Percentiles rank a stretch among this genome's conserved stretches.
These are phyloP conservation scores for Lytechinus pictus DNA, from an alignment of 35 echinoderm and acorn worm genomes.

Conservation along the genomic window DNA sequence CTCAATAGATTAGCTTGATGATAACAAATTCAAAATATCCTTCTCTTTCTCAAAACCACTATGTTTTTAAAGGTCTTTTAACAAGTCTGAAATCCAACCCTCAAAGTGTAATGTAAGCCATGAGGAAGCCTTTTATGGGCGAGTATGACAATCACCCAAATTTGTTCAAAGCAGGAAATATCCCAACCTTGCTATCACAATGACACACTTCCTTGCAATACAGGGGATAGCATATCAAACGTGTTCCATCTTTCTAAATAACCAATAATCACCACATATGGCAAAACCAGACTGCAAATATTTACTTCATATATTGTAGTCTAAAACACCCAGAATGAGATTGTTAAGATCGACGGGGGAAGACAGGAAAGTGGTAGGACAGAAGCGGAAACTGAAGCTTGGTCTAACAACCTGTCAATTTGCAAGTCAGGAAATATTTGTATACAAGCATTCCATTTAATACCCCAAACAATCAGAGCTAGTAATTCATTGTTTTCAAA, in stretches of 20 bases:
- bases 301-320: background rate
- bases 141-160: background rate
- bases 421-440: background rate
- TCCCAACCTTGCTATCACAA: background rate
- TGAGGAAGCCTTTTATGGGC: background rate
- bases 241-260: background rate
- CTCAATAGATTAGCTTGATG: too few relatives aligned
- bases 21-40: too few relatives aligned
- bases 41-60: too few relatives aligned
- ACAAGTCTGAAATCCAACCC: too few relatives aligned
- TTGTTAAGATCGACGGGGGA: background rate
- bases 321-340: background rate
- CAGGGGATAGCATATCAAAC: background rate
- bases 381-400: background rate
- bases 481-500: background rate
- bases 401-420: background rate
- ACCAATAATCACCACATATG: background rate
- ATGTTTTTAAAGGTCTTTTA: too few relatives aligned
- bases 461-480: background rate
- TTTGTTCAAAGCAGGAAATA: background rate
- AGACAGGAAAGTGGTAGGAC: background rate
- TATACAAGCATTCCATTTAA: conserved; percentile 4
- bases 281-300: background rate
- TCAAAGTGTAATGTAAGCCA: background rate
- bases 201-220: background rate